Evolutionary conservation across 2,888 invertebrate genomes (phyloP).

Genomic region (Limnephilus marmoratus): DNA sequence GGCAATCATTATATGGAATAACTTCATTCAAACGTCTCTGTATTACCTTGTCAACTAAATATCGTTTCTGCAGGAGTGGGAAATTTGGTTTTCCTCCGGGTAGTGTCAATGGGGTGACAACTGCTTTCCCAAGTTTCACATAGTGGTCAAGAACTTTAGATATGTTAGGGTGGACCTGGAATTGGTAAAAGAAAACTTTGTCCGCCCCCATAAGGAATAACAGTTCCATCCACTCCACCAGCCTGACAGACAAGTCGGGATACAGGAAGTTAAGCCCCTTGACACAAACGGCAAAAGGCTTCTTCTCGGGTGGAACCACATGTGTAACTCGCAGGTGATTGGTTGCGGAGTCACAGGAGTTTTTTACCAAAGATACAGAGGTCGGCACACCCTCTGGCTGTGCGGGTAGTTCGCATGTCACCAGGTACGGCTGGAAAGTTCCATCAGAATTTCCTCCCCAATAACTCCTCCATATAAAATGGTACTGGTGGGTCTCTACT

Average conservation of each 20-base stretch:
- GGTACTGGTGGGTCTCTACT: constrained; percentile 91
- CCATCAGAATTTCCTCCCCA: constrained; percentile 96
- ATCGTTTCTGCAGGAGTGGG: constrained; percentile 92
- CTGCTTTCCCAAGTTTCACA: constrained; percentile 81
- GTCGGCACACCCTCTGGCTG: constrained; percentile 78
- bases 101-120: constrained; percentile 88
- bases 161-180: constrained; percentile 93
- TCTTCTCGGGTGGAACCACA: constrained; percentile 83
- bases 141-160: constrained; percentile 87
- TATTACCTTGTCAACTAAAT: constrained; percentile 92
- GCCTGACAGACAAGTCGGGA: constrained; percentile 91
- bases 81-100: constrained; percentile 95
- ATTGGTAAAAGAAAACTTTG: constrained; percentile 93
- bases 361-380: constrained; percentile 91
- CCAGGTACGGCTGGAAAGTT: constrained; percentile 93
- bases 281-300: constrained; percentile 94
- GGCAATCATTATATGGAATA: constrained; percentile 97
- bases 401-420: constrained; percentile 91
- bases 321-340: constrained; percentile 91
- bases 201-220: constrained; percentile 91
- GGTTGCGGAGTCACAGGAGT: constrained; percentile 89
- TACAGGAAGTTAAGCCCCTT: constrained; percentile 95
- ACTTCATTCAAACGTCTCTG: constrained; percentile 96
- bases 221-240: constrained; percentile 97
- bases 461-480: constrained; percentile 95